phyloP scores from a whole-genome alignment of 1,140 invertebrate genomes.

The Heliconius hewitsoni region DNA sequence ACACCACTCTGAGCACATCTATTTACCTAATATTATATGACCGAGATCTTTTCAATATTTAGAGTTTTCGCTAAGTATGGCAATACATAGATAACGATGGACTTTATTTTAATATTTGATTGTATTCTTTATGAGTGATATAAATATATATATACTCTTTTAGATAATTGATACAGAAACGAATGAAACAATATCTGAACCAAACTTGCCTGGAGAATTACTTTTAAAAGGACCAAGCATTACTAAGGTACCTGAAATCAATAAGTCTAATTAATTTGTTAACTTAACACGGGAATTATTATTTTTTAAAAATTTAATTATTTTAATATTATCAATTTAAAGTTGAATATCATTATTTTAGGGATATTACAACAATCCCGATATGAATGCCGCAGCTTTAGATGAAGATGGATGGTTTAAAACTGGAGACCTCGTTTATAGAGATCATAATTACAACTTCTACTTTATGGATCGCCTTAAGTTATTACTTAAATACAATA shows the following conservation, averaged over 20 bases:
- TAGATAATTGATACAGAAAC: background rate
- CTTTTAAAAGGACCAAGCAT: slow-evolving; percentile 1
- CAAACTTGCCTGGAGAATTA: background rate
- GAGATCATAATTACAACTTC: background rate
- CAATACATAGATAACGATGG: too few relatives aligned
- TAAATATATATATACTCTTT: background rate
- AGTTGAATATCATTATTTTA: background rate
- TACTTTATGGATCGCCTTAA: background rate
- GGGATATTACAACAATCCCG: background rate
- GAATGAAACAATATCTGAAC: background rate
- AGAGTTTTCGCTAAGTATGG: too few relatives aligned
- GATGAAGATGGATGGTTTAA: slow-evolving; percentile 1
- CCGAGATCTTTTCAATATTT: too few relatives aligned
- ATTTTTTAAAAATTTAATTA: background rate
- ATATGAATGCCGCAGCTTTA: background rate
- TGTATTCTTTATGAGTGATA: background rate
- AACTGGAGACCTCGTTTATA: background rate
- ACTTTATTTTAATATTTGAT: too few relatives aligned
- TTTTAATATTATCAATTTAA: background rate
- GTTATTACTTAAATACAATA: background rate
- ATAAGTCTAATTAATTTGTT: too few relatives aligned
- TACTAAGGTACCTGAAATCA: background rate
- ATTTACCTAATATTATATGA: too few relatives aligned
- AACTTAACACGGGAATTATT: too few relatives aligned
- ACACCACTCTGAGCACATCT: too few relatives aligned